Percentiles rank a stretch among this genome's conserved stretches.
These are phyloP conservation scores for Euwallacea fornicatus DNA, from an alignment of 1,140 invertebrate species.

Conservation along the genomic window DNA sequence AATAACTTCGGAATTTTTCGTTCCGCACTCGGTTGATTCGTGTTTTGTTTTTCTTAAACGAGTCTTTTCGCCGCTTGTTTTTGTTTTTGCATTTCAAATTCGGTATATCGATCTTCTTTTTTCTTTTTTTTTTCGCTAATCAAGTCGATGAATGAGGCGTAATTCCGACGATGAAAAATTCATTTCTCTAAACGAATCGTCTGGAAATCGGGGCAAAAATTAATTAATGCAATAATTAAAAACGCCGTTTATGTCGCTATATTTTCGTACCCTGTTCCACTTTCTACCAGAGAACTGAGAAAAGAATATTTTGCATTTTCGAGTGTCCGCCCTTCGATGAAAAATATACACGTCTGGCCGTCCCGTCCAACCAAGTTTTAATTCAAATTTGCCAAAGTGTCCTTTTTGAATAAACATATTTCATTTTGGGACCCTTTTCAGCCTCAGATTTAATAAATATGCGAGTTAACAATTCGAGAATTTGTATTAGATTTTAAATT, in stretches of 20 bases:
- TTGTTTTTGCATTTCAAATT: slow-evolving; percentile 32
- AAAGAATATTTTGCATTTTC: slow-evolving; percentile 39
- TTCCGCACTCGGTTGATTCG: slow-evolving; percentile 25
- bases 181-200: slow-evolving; percentile 37
- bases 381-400: slow-evolving; percentile 47
- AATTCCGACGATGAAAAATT: slow-evolving; percentile 36
- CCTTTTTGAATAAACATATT: slow-evolving; percentile 49
- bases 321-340: slow-evolving; percentile 24
- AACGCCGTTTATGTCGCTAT: slow-evolving; percentile 30
- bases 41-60: slow-evolving; percentile 37
- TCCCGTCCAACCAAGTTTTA: slow-evolving; percentile 38
- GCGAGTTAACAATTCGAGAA: slow-evolving; percentile 46
- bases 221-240: slow-evolving; percentile 44
- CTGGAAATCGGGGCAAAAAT: slow-evolving; percentile 35
- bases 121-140: slow-evolving; percentile 28
- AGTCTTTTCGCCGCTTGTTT: slow-evolving; percentile 21
- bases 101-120: slow-evolving; percentile 24
- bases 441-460: slow-evolving; percentile 44
- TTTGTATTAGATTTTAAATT: slow-evolving; percentile 48
- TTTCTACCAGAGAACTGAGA: slow-evolving; percentile 37
- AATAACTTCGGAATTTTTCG: slow-evolving; percentile 36
- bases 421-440: slow-evolving; percentile 42
- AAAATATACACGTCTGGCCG: slow-evolving; percentile 35
- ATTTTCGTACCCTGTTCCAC: slow-evolving; percentile 22
- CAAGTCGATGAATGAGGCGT: slow-evolving; percentile 27